Conservation (phyloP, 2,113 vertebrate genomes). For the Calidris pugnax region DNA sequence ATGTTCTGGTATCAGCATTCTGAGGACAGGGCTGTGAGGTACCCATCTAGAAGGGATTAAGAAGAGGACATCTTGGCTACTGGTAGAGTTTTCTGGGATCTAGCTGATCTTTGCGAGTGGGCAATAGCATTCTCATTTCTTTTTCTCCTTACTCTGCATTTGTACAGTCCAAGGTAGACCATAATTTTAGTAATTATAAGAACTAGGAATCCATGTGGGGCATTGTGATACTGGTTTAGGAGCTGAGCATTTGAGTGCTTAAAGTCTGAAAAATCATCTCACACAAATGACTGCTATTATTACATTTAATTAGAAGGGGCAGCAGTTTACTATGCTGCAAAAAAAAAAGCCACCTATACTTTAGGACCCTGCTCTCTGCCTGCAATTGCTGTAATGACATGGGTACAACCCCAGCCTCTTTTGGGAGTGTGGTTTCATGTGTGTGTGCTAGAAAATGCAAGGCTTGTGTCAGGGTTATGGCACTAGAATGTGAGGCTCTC, state of each 20-base stretch:
- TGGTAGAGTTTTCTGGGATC: neutral
- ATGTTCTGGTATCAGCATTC: neutral
- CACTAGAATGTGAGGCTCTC: neutral
- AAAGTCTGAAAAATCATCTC: neutral
- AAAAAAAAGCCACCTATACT: neutral
- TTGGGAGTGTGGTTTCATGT: neutral
- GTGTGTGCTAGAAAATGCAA: neutral
- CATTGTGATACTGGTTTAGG: neutral
- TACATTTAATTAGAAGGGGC: neutral
- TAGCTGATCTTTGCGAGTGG: neutral
- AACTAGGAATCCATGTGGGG: neutral
- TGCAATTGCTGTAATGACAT: neutral
- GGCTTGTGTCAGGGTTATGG: neutral
- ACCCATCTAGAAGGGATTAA: neutral
- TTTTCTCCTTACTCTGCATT: neutral
- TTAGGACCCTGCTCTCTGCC: neutral
- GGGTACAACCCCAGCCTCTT: neutral
- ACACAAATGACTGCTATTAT: neutral
- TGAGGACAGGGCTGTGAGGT: neutral
- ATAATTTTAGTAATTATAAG: neutral
- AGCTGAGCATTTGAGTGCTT: neutral
- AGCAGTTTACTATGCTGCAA: neutral
- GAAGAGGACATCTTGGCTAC: neutral
- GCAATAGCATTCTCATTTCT: neutral
- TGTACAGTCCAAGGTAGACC: neutral